Base-by-base conservation (phyloP, 1,140 invertebrate species). In the Dinothrombium tinctorium region DNA sequence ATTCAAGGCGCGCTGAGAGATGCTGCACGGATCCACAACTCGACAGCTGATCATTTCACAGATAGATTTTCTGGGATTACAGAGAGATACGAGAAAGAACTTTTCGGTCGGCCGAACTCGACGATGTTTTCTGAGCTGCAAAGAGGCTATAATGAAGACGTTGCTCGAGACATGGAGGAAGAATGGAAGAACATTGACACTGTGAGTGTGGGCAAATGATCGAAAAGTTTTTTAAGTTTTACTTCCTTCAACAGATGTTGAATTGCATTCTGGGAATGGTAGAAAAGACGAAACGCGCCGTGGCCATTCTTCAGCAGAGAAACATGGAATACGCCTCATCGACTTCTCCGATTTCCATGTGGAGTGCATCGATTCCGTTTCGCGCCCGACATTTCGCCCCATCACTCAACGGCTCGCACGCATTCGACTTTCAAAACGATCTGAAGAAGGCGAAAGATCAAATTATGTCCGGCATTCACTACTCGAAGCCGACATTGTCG, bases 261-360 rank as follows among this genome's bases (percentile, higher is more conserved):
- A 86, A 86, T 55, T 90, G 83, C 59, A 90, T 92, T 44, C 67
- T 89, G 45, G 81, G 80, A 23, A 90, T 92, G 84, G 86, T 92
- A 26, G 84, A 92, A 57, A 92, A 92, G 58, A 92, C 86, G 2
- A 87, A 89, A 54, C 61, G 78, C 36, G 84, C 86, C 0, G 60
- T 94, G 14, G 72, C 77, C 1, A 87, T 89, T 37, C 58, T 92
- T 12, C 84, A 92, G 54, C 78, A 84, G 50, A 65, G 81, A 41
- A 79, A 57, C 49, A 54, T 41, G 41, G 53, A 20, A 55, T 57
- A 28, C 12, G 20, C 20, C 6, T 21, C 33, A 21, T n/a, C 17
- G 6, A 36, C 12, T n/a, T 36, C 33, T 36, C 17, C 14, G 5
- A 7, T 17, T 14, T 19, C 25, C 4, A 33, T 23, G 14, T 23